Base-by-base conservation (phyloP, 2,113 vertebrate genomes). In the Halichoerus grypus region DNA sequence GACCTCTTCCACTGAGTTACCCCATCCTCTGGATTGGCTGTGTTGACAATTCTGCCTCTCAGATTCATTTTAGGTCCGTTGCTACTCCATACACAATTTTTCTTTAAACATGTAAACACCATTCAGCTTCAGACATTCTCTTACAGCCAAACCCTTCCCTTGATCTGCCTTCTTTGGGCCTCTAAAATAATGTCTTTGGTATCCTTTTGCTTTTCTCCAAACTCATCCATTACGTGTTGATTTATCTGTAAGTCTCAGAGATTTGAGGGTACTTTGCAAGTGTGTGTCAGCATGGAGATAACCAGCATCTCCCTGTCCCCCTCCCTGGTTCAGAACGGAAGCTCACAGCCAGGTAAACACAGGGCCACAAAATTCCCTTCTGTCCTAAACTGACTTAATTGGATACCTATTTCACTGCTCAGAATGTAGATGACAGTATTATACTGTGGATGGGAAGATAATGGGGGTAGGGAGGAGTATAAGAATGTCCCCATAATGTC, bases 221-320 rank as follows among this genome's bases (percentile, higher is more conserved):
- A 88, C 11, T 84, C n/a, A 46, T 74, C 31, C 28, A 46, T 79
- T 94, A 13, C n/a, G 7, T 82, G 19, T 85, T 88, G 76, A 77
- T 81, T 96, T 94, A 85, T 26, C 65, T 69, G 14, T 93, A 85
- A 91, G 11, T 65, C 49, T 80, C 42, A n/a, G 51, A 59, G 55
- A 72, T 85, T 63, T 85, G 49, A 84, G 28, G 80, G 28, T 65
- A 33, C 7, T 61, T 80, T 88, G n/a, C 9, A 0, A 22, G 6
- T 49, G 10, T 36, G 36, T 94, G 19, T 96, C 53, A 31, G 39
- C 24, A 8, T n/a, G 24, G n/a, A 90, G 18, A 83, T 21, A 33
- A 24, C 33, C 80, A 31, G 1, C 51, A 0, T 84, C 63, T 93
- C 28, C 19, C 28, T 46, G 0, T 63, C 84, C 16, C 7, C 16